Percentiles rank a stretch among this genome's conserved stretches.
These are phyloP conservation scores for Archegozetes longisetosus DNA, from an alignment of 1,140 invertebrate species.

Conservation along the genomic window DNA sequence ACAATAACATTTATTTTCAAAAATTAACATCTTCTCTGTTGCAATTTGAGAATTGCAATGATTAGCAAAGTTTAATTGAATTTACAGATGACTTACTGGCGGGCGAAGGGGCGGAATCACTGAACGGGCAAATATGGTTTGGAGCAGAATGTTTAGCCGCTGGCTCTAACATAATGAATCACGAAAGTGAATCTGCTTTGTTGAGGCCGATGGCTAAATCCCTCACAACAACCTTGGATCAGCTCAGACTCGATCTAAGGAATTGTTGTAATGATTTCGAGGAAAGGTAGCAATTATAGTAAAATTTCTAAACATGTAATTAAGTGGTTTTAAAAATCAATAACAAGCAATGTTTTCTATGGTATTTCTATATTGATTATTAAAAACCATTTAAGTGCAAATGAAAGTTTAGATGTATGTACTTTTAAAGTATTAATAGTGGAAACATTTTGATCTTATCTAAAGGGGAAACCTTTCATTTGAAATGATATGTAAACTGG, in stretches of 20 bases:
- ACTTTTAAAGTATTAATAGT: neutral
- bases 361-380: too few species aligned
- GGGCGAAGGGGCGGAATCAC: slow-evolving; percentile 37
- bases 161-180: slow-evolving; percentile 86
- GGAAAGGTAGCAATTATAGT: neutral
- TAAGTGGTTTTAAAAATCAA: neutral
- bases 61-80: too few species aligned
- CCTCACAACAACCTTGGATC: slow-evolving; percentile 83
- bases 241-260: slow-evolving; percentile 67
- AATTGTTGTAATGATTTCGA: slow-evolving; percentile 33
- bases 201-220: slow-evolving; percentile 94
- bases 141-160: slow-evolving; percentile 82
- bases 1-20: too few species aligned
- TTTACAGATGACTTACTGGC: slow-evolving; percentile 80
- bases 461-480: slow-evolving; percentile 49
- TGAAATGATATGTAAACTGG: slow-evolving; percentile 42
- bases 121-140: slow-evolving; percentile 97
- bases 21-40: too few species aligned
- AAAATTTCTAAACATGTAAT: neutral
- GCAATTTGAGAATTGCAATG: too few species aligned
- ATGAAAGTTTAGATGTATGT: neutral
- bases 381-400: too few species aligned
- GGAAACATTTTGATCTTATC: slow-evolving; percentile 21
- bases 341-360: too few species aligned
- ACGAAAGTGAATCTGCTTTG: slow-evolving; percentile 77